phyloP scores from a whole-genome alignment of 2,113 vertebrate species.

The Sinocyclocheilus rhinocerous region DNA sequence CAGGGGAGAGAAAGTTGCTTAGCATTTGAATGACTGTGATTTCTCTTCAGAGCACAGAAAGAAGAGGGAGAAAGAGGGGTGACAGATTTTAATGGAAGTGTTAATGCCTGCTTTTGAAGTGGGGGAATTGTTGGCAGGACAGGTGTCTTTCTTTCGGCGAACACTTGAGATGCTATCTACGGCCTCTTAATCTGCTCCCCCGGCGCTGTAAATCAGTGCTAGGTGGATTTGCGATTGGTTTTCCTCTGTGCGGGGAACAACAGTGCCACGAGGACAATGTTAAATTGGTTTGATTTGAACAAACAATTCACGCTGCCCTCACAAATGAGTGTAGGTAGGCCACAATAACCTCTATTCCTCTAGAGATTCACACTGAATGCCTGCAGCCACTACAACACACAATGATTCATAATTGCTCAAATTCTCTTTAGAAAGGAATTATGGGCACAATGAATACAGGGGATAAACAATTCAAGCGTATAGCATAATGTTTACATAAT shows the following conservation, averaged over 20 bases:
- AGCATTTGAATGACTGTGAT: conserved; percentile 76
- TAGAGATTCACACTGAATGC: conserved; percentile 41
- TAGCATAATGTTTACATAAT: conserved; percentile 39
- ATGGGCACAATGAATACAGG: background rate
- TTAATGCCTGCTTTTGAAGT: conserved; percentile 73
- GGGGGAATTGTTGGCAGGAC: conserved; percentile 53
- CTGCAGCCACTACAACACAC: conserved; percentile 54
- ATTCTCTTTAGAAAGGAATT: conserved; percentile 33
- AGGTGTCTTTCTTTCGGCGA: conserved; percentile 58
- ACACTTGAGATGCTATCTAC: conserved; percentile 60
- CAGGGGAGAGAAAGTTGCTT: conserved; percentile 72
- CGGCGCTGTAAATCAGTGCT: conserved; percentile 64
- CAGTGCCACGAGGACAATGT: conserved; percentile 39
- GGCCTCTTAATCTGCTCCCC: conserved; percentile 57
- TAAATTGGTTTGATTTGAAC: conserved; percentile 57
- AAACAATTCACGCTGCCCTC: conserved; percentile 57
- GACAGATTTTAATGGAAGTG: conserved; percentile 74
- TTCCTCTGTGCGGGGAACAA: conserved; percentile 40
- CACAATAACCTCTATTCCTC: conserved; percentile 59
- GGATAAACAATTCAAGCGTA: conserved; percentile 41
- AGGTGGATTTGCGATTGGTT: conserved; percentile 57
- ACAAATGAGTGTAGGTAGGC: conserved; percentile 47
- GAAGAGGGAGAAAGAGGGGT: conserved; percentile 59
- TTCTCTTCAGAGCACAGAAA: conserved; percentile 63
- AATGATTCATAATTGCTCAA: conserved; percentile 48